Conservation (phyloP, 2,113 vertebrate genomes). For the Trogon melanurus region DNA sequence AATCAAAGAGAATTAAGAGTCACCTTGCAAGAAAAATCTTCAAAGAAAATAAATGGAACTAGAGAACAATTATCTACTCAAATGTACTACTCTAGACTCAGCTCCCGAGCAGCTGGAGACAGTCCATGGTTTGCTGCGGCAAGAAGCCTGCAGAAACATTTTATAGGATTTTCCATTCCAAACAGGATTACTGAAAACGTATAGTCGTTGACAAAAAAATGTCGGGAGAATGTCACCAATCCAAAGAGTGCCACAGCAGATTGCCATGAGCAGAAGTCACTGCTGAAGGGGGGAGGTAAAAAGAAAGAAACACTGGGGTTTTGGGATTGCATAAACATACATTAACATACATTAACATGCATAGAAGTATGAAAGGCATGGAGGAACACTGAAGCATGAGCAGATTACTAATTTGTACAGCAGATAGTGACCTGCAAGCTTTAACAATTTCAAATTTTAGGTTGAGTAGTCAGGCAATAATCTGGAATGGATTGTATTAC, state of each 20-base stretch:
- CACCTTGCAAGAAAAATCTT: background rate
- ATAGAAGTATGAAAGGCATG: background rate
- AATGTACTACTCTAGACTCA: background rate
- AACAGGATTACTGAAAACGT: background rate
- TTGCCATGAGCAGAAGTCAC: background rate
- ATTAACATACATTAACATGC: background rate
- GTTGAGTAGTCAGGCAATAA: background rate
- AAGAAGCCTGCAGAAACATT: conserved; percentile 17
- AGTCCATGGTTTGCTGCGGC: background rate
- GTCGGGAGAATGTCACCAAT: background rate
- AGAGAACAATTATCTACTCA: background rate
- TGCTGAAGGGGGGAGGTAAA: background rate
- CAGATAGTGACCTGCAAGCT: background rate
- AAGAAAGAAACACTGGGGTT: background rate
- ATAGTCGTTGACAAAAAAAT: background rate
- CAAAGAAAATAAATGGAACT: conserved; percentile 5
- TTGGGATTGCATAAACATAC: background rate
- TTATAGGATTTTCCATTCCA: conserved; percentile 11
- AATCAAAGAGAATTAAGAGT: background rate
- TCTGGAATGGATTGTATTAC: background rate
- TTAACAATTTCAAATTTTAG: background rate
- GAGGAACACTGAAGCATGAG: background rate
- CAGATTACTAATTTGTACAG: background rate
- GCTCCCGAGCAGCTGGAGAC: background rate
- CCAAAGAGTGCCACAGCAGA: background rate